Evolutionary conservation across 2,797 vertebrate species (phyloP).

Genomic region (Malacoraja senta): DNA sequence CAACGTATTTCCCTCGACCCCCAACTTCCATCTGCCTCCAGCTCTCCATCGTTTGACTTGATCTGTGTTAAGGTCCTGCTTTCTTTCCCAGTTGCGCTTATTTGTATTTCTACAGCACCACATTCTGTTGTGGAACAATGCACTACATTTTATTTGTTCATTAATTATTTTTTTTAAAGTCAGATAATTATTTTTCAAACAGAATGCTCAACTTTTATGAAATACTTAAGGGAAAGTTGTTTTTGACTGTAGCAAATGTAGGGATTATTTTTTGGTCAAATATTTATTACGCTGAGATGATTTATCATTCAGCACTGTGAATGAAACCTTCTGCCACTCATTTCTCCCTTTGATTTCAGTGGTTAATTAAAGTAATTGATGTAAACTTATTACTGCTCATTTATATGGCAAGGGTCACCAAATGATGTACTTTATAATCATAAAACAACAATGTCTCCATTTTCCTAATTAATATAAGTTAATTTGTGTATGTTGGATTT

Average conservation of each 20-base stretch:
- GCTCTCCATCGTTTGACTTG: background rate
- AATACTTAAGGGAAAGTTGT: background rate
- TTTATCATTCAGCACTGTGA: background rate
- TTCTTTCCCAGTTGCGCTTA: background rate
- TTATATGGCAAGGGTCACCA: background rate
- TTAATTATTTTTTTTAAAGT: background rate
- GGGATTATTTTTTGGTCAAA: conserved; percentile 1
- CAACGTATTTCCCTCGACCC: no score
- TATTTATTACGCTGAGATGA: background rate
- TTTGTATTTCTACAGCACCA: background rate
- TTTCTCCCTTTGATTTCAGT: background rate
- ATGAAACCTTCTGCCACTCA: background rate
- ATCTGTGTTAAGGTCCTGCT: background rate
- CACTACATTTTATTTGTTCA: background rate
- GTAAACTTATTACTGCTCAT: background rate
- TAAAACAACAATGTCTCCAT: background rate
- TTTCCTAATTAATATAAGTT: conserved; percentile 52
- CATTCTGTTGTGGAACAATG: background rate
- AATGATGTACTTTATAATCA: background rate
- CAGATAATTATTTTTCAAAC: background rate
- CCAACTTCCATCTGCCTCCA: background rate
- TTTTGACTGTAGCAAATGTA: background rate
- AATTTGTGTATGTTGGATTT: conserved; percentile 53
- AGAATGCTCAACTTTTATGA: background rate
- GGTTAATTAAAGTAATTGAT: background rate